Percentiles rank a stretch among this genome's conserved stretches.
phyloP scores from a whole-genome alignment of 2,797 vertebrate genomes.

The Pseudochirops cupreus region DNA sequence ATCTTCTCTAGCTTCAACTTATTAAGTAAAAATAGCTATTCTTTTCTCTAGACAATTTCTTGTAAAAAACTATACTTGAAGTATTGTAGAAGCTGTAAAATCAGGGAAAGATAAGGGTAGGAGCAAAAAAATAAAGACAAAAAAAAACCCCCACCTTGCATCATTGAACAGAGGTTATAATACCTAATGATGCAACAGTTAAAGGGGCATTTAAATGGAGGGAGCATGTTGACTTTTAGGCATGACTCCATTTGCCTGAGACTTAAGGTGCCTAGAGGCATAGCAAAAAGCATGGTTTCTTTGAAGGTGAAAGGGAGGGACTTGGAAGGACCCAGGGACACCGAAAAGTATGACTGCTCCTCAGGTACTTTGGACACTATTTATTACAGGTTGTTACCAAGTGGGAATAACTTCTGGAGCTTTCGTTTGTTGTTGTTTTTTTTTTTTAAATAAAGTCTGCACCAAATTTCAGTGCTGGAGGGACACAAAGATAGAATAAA shows the following conservation, averaged over 20 bases:
- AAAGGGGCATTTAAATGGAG: neutral
- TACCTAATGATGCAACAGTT: neutral
- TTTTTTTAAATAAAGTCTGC: neutral
- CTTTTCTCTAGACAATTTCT: neutral
- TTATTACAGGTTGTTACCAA: neutral
- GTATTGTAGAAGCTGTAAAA: neutral
- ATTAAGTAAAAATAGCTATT: neutral
- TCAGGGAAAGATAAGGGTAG: neutral
- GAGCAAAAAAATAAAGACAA: neutral
- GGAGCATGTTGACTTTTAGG: neutral
- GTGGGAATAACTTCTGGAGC: neutral
- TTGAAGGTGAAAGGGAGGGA: neutral
- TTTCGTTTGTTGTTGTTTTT: neutral
- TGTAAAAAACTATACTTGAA: neutral
- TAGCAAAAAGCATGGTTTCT: neutral
- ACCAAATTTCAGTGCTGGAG: neutral
- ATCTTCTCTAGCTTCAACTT: constrained; percentile 9
- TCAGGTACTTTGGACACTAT: neutral
- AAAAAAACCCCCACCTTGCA: too few species aligned
- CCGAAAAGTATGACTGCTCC: neutral
- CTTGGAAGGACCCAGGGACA: neutral
- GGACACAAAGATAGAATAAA: neutral
- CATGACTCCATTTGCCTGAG: neutral
- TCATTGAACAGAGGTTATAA: neutral
- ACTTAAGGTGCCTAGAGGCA: neutral